phyloP scores from a whole-genome alignment of 2,888 invertebrate genomes.

The Schizotus pectinicornis region DNA sequence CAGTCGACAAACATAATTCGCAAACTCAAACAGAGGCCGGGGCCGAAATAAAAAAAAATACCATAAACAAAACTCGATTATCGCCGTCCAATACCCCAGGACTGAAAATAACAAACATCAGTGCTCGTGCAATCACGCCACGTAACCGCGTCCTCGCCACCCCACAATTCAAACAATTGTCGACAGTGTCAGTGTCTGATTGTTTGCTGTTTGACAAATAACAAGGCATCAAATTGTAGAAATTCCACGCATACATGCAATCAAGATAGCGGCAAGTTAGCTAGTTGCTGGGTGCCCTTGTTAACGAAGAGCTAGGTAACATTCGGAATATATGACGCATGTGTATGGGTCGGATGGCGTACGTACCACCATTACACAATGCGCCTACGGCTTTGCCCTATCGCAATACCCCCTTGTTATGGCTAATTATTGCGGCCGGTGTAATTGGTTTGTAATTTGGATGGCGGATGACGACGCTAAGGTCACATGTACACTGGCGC shows the following conservation, averaged over 20 bases:
- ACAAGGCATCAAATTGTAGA: slow-evolving; percentile 31
- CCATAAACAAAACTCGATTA: slow-evolving; percentile 18
- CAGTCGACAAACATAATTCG: background rate
- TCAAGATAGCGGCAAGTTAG: slow-evolving; percentile 28
- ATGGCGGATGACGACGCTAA: slow-evolving; percentile 17
- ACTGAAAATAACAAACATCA: slow-evolving; percentile 14
- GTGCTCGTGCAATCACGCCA: slow-evolving; percentile 19
- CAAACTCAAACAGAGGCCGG: background rate
- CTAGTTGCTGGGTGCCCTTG: slow-evolving; percentile 18
- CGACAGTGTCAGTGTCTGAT: slow-evolving; percentile 29
- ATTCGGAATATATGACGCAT: background rate
- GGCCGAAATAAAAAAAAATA: background rate
- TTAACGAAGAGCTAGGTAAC: slow-evolving; percentile 16
- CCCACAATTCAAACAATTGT: slow-evolving; percentile 33
- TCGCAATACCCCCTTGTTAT: slow-evolving; percentile 15
- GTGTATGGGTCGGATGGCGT: background rate
- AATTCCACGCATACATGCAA: slow-evolving; percentile 33
- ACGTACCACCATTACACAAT: no score
- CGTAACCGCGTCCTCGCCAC: slow-evolving; percentile 16
- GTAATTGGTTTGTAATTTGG: slow-evolving; percentile 32
- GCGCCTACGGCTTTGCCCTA: slow-evolving; percentile 7
- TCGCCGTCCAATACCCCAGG: slow-evolving; percentile 5
- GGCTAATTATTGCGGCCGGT: slow-evolving; percentile 31
- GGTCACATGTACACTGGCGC: slow-evolving; percentile 24
- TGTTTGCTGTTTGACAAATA: slow-evolving; percentile 33